Conservation (phyloP, 2,888 invertebrate species). For the Eupithecia tripunctaria region DNA sequence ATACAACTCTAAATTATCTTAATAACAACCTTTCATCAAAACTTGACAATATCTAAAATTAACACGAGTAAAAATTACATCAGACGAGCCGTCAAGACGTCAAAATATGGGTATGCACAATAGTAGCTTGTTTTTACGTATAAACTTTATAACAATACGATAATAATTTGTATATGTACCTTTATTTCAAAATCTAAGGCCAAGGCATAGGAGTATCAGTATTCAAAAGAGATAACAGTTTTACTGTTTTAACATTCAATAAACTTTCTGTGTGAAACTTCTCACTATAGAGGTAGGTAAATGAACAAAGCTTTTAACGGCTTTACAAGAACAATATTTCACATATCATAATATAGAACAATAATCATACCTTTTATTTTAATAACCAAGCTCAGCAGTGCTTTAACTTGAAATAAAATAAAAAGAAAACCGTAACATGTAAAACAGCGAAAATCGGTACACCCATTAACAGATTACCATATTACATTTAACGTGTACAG, state of each 20-base stretch:
- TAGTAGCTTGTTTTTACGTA: neutral
- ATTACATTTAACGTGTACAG: neutral
- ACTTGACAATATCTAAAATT: constrained; percentile 11
- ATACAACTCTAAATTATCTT: neutral
- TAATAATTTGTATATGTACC: neutral
- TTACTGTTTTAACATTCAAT: constrained; percentile 16
- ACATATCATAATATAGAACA: too few relatives aligned
- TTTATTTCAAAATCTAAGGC: neutral
- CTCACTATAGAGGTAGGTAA: neutral
- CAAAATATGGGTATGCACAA: neutral
- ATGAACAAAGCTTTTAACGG: neutral
- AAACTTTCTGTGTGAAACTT: neutral
- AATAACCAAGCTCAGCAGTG: neutral
- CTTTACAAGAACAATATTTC: neutral
- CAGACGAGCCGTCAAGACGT: constrained; percentile 1
- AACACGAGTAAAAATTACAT: too few relatives aligned
- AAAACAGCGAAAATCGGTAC: neutral
- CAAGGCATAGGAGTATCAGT: neutral
- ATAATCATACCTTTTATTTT: neutral
- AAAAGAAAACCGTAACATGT: neutral
- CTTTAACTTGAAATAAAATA: neutral
- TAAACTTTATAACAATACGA: neutral
- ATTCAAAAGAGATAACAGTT: neutral
- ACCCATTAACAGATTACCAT: neutral
- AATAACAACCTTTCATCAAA: constrained; percentile 26